Evolutionary conservation across 2,113 vertebrate species (phyloP).

Genomic region (Neodon shergylaensis): DNA sequence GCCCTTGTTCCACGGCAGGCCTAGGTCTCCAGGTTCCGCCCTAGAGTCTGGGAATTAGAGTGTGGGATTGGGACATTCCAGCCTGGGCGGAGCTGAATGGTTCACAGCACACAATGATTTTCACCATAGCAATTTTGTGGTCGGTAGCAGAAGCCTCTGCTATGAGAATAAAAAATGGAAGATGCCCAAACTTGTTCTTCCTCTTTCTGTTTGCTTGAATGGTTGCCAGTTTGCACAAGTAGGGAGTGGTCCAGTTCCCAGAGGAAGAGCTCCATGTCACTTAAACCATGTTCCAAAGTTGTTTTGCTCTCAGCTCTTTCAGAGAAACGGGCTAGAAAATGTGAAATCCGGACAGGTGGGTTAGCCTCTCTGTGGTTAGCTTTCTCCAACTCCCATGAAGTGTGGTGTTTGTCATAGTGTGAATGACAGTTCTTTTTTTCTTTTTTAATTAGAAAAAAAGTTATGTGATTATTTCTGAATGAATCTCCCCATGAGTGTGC

Average conservation of each 20-base stretch:
- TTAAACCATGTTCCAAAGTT: background rate
- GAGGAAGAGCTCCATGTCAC: background rate
- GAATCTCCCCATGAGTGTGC: background rate
- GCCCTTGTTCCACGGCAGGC: background rate
- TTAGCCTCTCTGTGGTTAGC: background rate
- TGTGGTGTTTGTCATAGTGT: background rate
- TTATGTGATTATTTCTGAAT: background rate
- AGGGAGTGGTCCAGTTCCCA: background rate
- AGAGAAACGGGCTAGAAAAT: background rate
- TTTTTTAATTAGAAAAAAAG: background rate
- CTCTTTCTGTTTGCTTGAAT: background rate
- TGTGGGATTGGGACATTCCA: background rate
- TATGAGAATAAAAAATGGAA: conserved; percentile 41
- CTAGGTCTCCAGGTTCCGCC: background rate
- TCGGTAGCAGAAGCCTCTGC: background rate
- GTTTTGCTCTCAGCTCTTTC: background rate
- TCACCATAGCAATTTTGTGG: background rate
- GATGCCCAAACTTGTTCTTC: background rate
- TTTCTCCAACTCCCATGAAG: background rate
- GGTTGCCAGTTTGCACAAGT: background rate
- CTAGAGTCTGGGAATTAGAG: background rate
- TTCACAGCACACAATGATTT: background rate
- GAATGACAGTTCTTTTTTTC: too few relatives aligned
- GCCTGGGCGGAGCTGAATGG: background rate
- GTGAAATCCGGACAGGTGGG: background rate